Base-by-base conservation (phyloP, 2,797 vertebrate genomes). In the Crax fasciolata region DNA sequence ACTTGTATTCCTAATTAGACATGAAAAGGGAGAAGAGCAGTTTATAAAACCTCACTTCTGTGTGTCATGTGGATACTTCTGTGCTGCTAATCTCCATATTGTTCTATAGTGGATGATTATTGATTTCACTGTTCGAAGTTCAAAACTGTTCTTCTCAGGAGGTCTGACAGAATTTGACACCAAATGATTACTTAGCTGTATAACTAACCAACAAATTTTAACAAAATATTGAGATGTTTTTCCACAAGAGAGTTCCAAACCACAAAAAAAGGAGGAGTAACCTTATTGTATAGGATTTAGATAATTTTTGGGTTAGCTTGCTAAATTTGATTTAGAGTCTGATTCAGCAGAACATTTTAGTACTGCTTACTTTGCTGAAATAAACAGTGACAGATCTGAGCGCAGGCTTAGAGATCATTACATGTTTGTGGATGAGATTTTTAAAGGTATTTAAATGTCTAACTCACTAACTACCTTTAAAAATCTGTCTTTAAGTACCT, bases 261-360 rank as follows among this genome's bases (percentile, higher is more conserved):
- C 6, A 5, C 90, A 54, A 49, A 88, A 81, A 61, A 7, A 5
- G 12, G 21, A 59, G 82, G 24, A 84, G 15, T 32, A 72, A 76
- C 61, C 23, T 63, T 81, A 10, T 95, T 77, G 24, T 30, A 49
- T 39, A 63, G 46, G 38, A 65, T 90, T 76, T 88, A 86, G 77
- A 79, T 87, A 90, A 87, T 86, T 93, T 91, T 70, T 94, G 63
- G 71, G 88, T 95, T 95, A 90, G 13, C 41, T 21, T 73, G 51
- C 67, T 89, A 90, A 81, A 81, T 92, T 91, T 88, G 59, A 74
- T 93, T 82, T 82, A 67, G 18, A 8, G 55, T 55, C 70, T 94
- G 87, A 91, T 77, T 94, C 87, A 94, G 65, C 76, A 93, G 32
- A 89, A 18, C 39, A 12, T 85, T 92, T 83, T 66, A 86, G 76